phyloP scores from a whole-genome alignment of 2,113 vertebrate species.

The Callionymus lyra region DNA sequence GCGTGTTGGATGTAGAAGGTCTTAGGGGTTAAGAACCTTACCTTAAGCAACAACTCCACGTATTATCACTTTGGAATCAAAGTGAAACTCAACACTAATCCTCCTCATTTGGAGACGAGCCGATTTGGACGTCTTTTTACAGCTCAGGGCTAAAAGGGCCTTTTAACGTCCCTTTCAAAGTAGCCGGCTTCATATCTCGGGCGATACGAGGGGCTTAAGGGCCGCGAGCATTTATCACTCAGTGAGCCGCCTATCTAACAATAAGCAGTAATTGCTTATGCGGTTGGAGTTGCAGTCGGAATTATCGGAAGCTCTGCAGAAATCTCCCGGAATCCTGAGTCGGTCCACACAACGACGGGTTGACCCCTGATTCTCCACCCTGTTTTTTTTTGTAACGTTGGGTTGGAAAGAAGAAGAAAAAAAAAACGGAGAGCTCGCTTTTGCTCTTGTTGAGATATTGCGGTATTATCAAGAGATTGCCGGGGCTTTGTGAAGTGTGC shows the following conservation, averaged over 20 bases:
- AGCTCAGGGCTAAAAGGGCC: constrained; percentile 53
- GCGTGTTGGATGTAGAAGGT: background rate
- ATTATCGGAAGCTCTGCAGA: constrained; percentile 23
- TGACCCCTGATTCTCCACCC: constrained; percentile 16
- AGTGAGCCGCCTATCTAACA: constrained; percentile 28
- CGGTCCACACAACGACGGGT: constrained; percentile 8
- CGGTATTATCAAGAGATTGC: constrained; percentile 41
- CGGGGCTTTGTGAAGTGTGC: constrained; percentile 43
- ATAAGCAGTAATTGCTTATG: constrained; percentile 44
- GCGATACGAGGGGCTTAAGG: constrained; percentile 47
- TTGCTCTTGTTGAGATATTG: constrained; percentile 33
- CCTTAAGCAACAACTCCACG: constrained; percentile 28
- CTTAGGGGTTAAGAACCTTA: constrained; percentile 27
- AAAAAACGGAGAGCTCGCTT: constrained; percentile 23
- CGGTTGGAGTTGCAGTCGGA: constrained; percentile 18
- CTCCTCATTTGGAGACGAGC: constrained; percentile 51
- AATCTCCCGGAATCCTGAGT: constrained; percentile 19
- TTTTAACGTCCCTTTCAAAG: constrained; percentile 48
- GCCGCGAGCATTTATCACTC: constrained; percentile 37
- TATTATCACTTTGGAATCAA: constrained; percentile 48
- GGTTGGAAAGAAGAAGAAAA: too few relatives aligned
- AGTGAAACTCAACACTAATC: constrained; percentile 54
- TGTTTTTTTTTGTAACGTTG: background rate
- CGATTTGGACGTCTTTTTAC: constrained; percentile 50
- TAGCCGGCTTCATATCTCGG: constrained; percentile 34